Evolutionary conservation across 1,140 invertebrate species (phyloP).

Genomic region (Paralvinella palmiformis): DNA sequence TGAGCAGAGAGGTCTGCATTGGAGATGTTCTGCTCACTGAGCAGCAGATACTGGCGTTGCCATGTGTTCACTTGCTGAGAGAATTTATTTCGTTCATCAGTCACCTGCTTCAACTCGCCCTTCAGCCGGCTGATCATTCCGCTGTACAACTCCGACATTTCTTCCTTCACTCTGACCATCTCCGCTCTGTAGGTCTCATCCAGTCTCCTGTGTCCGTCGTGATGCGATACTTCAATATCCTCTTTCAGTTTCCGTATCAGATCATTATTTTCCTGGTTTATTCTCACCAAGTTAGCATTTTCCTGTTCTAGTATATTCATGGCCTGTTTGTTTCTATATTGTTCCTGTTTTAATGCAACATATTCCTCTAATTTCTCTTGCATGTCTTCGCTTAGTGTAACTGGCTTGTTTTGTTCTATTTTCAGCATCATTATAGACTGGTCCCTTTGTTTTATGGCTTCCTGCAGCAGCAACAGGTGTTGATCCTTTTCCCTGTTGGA

Average conservation of each 20-base stretch:
- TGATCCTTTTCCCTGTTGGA: constrained; percentile 12
- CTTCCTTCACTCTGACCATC: constrained; percentile 11
- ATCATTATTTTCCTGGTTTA: constrained; percentile 8
- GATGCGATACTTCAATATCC: constrained; percentile 9
- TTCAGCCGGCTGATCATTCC: neutral
- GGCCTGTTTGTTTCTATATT: neutral
- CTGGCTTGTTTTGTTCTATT: neutral
- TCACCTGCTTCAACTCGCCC: neutral
- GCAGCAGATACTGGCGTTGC: constrained; percentile 15
- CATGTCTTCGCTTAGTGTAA: neutral
- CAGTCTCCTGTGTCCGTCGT: constrained; percentile 16
- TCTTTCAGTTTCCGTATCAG: constrained; percentile 6
- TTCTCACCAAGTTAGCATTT: neutral
- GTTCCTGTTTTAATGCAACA: neutral
- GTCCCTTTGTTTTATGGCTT: constrained; percentile 12
- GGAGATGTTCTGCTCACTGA: constrained; percentile 16
- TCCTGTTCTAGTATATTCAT: neutral
- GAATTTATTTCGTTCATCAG: constrained; percentile 5
- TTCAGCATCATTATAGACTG: constrained; percentile 4
- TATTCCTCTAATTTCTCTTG: neutral
- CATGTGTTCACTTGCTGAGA: constrained; percentile 4
- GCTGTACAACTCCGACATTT: neutral
- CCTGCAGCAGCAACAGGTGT: constrained; percentile 9
- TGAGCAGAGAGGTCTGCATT: constrained; percentile 13
- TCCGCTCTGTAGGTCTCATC: constrained; percentile 16